A percentile compares a stretch with the other conserved stretches of the same genome.
These are phyloP conservation scores for Epiblema foenella DNA, from an alignment of 2,888 invertebrate species.

Conservation along the genomic window DNA sequence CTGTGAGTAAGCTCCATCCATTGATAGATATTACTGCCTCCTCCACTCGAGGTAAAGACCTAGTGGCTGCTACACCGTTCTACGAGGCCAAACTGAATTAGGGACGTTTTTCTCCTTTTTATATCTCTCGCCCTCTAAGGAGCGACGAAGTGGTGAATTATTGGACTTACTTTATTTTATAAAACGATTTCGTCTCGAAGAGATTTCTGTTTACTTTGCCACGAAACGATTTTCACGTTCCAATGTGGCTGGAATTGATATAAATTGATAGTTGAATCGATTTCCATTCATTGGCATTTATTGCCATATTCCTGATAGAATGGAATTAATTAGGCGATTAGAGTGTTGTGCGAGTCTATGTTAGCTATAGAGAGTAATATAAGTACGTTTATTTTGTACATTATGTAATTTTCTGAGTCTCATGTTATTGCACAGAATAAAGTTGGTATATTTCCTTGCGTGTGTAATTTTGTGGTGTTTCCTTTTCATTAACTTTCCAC, in stretches of 20 bases:
- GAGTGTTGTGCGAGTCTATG: background rate
- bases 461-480: constrained; percentile 48
- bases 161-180: constrained; percentile 81
- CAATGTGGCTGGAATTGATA: constrained; percentile 63
- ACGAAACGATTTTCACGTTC: constrained; percentile 63
- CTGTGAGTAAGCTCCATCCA: constrained; percentile 56
- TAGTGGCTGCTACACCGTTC: constrained; percentile 68
- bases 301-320: constrained; percentile 27
- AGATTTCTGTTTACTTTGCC: constrained; percentile 76
- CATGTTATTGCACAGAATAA: constrained; percentile 35
- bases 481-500: constrained; percentile 72
- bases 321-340: constrained; percentile 8
- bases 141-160: constrained; percentile 80
- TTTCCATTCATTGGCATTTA: constrained; percentile 45
- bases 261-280: constrained; percentile 56
- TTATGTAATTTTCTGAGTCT: constrained; percentile 25
- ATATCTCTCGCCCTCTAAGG: constrained; percentile 73
- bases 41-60: constrained; percentile 64
- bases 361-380: no score
- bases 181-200: constrained; percentile 71
- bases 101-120: constrained; percentile 80
- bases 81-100: constrained; percentile 78
- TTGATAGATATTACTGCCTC: constrained; percentile 72
- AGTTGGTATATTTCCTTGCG: constrained; percentile 45
- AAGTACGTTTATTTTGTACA: constrained; percentile 15